phyloP scores from a whole-genome alignment of 1,140 invertebrate species.

The Danaus melanippus region DNA sequence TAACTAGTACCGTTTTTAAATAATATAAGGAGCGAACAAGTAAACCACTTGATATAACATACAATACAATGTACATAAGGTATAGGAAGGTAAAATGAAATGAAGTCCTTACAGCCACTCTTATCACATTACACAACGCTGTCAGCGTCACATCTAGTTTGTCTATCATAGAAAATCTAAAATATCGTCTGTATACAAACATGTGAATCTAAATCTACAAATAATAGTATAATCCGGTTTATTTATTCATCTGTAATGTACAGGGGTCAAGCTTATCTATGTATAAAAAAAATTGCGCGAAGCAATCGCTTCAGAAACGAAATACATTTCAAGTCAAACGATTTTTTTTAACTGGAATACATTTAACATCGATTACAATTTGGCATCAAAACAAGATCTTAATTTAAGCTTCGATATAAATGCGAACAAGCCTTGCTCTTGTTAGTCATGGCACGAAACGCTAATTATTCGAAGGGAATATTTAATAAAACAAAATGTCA shows the following conservation, averaged over 20 bases:
- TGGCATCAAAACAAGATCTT: constrained; percentile 58
- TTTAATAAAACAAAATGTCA: constrained; percentile 2
- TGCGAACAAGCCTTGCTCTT: constrained; percentile 50
- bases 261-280: constrained; percentile 37
- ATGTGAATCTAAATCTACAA: constrained; percentile 55
- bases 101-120: constrained; percentile 63
- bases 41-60: constrained; percentile 6
- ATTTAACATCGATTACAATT: constrained; percentile 44
- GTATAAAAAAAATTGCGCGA: constrained; percentile 44
- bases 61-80: constrained; percentile 3
- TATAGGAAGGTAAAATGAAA: constrained; percentile 18
- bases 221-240: constrained; percentile 40
- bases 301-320: constrained; percentile 49
- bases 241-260: constrained; percentile 44
- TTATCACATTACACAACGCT: constrained; percentile 66
- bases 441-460: constrained; percentile 14
- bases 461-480: constrained; percentile 3
- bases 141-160: constrained; percentile 49
- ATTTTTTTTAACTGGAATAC: constrained; percentile 11
- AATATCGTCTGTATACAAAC: constrained; percentile 56
- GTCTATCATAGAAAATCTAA: constrained; percentile 70
- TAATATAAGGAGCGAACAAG: constrained; percentile 31
- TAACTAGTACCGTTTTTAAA: constrained; percentile 31
- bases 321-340: constrained; percentile 37
- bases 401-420: constrained; percentile 46